Conservation (phyloP, 2,888 invertebrate species). For the Cloeon dipterum region DNA sequence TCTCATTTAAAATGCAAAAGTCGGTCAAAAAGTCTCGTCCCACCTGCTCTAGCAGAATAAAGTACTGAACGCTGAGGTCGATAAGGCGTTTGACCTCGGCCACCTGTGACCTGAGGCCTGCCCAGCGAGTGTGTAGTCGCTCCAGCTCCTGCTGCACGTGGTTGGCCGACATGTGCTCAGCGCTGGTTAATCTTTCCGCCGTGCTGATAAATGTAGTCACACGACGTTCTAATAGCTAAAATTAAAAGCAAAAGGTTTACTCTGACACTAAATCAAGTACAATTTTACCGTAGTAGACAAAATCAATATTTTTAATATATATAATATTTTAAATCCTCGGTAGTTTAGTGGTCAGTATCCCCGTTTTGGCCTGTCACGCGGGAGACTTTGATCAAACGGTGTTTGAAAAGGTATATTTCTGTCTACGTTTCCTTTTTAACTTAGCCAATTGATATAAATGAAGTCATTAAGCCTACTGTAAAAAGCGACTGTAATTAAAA, state of each 20-base stretch:
- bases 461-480: too few species aligned
- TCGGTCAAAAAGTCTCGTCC: too few species aligned
- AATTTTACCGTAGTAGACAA: background rate
- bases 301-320: too few species aligned
- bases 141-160: slow-evolving; percentile 37
- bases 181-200: slow-evolving; percentile 22
- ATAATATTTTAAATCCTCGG: too few species aligned
- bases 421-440: too few species aligned
- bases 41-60: slow-evolving; percentile 48
- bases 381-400: too few species aligned
- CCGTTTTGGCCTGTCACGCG: too few species aligned
- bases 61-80: slow-evolving; percentile 45
- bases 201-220: slow-evolving; percentile 42
- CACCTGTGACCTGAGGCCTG: slow-evolving; percentile 38
- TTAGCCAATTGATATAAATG: too few species aligned
- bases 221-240: slow-evolving; percentile 42
- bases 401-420: too few species aligned
- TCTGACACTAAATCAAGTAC: slow-evolving; percentile 3
- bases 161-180: slow-evolving; percentile 18
- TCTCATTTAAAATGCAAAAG: too few species aligned
- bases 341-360: too few species aligned
- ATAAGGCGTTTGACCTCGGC: slow-evolving; percentile 37
- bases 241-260: slow-evolving; percentile 1
- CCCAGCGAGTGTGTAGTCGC: slow-evolving; percentile 39
- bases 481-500: too few species aligned